Conservation (phyloP, 2,113 vertebrate species). For the Chascanopsetta lugubris region DNA sequence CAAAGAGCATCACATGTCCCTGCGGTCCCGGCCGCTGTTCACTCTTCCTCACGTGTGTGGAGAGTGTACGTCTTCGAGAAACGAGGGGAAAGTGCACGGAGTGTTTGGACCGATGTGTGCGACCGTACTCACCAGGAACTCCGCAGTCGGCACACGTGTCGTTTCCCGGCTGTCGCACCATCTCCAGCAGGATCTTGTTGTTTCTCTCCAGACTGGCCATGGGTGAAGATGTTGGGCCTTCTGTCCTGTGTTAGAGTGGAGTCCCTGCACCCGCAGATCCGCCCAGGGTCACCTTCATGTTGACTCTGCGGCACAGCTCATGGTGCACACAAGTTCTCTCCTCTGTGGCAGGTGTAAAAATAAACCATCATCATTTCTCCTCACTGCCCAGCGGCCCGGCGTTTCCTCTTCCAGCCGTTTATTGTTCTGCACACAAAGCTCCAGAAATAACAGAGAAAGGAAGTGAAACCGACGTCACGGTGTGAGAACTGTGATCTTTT, state of each 20-base stretch:
- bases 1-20: neutral
- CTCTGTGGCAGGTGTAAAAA: slow-evolving; percentile 18
- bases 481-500: slow-evolving; percentile 7
- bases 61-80: neutral
- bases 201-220: slow-evolving; percentile 83
- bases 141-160: slow-evolving; percentile 87
- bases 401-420: slow-evolving; percentile 55
- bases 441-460: slow-evolving; percentile 74
- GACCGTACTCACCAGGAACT: slow-evolving; percentile 77
- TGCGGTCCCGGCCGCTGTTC: neutral
- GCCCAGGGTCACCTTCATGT: slow-evolving; percentile 43
- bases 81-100: too few relatives aligned
- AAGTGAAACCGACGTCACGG: slow-evolving; percentile 65
- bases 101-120: too few relatives aligned
- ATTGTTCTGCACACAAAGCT: slow-evolving; percentile 73
- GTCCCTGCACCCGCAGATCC: slow-evolving; percentile 26
- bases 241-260: slow-evolving; percentile 21
- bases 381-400: slow-evolving; percentile 16
- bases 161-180: slow-evolving; percentile 81
- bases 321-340: slow-evolving; percentile 3
- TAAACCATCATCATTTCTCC: slow-evolving; percentile 33
- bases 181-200: slow-evolving; percentile 83
- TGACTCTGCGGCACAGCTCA: neutral
- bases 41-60: neutral
- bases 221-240: slow-evolving; percentile 24